Conservation (phyloP, 2,888 invertebrate species). For the Macrosiphum euphorbiae region DNA sequence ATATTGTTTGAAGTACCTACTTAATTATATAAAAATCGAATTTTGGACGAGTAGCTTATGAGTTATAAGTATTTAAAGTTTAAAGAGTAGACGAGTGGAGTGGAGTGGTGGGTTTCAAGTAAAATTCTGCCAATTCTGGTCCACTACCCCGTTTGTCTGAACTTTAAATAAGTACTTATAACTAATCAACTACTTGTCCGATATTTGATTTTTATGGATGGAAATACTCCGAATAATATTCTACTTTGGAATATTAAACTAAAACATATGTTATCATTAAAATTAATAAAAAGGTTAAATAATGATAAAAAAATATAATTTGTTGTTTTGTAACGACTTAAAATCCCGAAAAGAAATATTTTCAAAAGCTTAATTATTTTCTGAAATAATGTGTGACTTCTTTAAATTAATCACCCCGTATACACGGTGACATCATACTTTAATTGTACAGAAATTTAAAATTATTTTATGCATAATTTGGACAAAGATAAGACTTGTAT, state of each 20-base stretch:
- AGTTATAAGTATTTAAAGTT: background rate
- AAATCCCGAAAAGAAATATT: background rate
- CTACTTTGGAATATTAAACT: background rate
- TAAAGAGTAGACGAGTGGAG: background rate
- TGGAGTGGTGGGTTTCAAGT: background rate
- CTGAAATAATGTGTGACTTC: background rate
- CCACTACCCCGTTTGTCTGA: background rate
- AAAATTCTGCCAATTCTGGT: background rate
- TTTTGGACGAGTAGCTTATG: background rate
- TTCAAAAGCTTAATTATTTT: background rate
- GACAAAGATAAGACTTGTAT: background rate
- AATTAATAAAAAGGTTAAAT: background rate
- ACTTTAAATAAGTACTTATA: background rate
- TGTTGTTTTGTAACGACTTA: background rate
- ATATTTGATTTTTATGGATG: background rate
- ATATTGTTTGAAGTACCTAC: background rate
- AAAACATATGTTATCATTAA: background rate
- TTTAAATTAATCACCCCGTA: background rate
- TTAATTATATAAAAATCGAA: background rate
- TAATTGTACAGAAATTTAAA: background rate
- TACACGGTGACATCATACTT: background rate
- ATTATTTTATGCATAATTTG: background rate
- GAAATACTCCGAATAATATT: background rate
- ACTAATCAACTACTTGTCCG: background rate
- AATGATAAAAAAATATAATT: background rate